Evolutionary conservation across 1,140 invertebrate species (phyloP).

Genomic region (Drosophila pseudoobscura): DNA sequence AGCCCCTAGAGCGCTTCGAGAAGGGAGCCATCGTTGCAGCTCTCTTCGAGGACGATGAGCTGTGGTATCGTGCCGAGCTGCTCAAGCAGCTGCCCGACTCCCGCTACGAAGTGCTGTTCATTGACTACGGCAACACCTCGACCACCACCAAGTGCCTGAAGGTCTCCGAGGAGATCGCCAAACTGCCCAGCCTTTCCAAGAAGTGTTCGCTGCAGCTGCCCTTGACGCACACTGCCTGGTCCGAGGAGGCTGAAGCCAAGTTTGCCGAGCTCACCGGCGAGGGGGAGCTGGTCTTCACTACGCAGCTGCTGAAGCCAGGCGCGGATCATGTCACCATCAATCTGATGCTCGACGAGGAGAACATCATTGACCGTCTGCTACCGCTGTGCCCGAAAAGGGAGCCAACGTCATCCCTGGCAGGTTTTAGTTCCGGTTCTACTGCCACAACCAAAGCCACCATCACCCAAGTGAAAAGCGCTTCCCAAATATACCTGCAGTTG

Average conservation of each 20-base stretch:
- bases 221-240: conserved; percentile 86
- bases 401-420: background rate
- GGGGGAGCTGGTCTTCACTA: conserved; percentile 87
- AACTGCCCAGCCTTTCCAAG: conserved; percentile 86
- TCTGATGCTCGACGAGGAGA: conserved; percentile 86
- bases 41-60: conserved; percentile 87
- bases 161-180: conserved; percentile 87
- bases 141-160: conserved; percentile 85
- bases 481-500: conserved; percentile 67
- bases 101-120: conserved; percentile 87
- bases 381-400: conserved; percentile 83
- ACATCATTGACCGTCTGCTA: conserved; percentile 86
- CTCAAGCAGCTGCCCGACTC: conserved; percentile 85
- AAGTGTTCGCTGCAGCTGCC: conserved; percentile 87
- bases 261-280: conserved; percentile 87
- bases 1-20: conserved; percentile 64
- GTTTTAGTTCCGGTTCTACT: background rate
- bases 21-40: conserved; percentile 87
- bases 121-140: conserved; percentile 90
- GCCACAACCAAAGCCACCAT: conserved; percentile 42
- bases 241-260: conserved; percentile 86
- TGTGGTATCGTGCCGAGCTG: conserved; percentile 89
- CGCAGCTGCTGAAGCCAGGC: conserved; percentile 86
- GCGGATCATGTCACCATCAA: conserved; percentile 87
- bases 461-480: conserved; percentile 63